Evolutionary conservation across 2,113 vertebrate genomes (phyloP).

Genomic region (Gila orcuttii): DNA sequence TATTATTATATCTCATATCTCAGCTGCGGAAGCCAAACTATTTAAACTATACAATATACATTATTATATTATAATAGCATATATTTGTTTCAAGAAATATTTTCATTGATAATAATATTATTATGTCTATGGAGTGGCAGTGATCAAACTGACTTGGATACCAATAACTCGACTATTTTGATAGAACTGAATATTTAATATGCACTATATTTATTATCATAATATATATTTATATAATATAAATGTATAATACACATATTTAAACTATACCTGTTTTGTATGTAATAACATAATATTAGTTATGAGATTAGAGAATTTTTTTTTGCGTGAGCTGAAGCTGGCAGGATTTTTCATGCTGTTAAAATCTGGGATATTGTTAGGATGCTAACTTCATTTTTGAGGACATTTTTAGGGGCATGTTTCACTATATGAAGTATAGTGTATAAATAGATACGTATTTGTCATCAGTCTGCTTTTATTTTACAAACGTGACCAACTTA

Average conservation of each 20-base stretch:
- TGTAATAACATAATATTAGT: background rate
- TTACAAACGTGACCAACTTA: background rate
- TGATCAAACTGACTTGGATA: background rate
- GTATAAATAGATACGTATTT: background rate
- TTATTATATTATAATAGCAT: background rate
- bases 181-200: background rate
- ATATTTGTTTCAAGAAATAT: background rate
- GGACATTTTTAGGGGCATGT: background rate
- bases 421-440: background rate
- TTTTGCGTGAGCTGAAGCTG: background rate
- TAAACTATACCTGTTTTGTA: background rate
- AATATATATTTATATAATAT: background rate
- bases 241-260: background rate
- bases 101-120: background rate
- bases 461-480: background rate
- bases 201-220: background rate
- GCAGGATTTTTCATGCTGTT: background rate
- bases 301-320: background rate
- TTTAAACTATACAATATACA: background rate
- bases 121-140: background rate
- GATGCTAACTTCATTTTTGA: background rate
- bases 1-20: background rate
- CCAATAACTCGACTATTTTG: background rate
- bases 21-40: slow-evolving; percentile 9
- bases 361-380: background rate